Evolutionary conservation across 2,888 invertebrate genomes (phyloP).

Genomic region (Synanthedon formicaeformis): DNA sequence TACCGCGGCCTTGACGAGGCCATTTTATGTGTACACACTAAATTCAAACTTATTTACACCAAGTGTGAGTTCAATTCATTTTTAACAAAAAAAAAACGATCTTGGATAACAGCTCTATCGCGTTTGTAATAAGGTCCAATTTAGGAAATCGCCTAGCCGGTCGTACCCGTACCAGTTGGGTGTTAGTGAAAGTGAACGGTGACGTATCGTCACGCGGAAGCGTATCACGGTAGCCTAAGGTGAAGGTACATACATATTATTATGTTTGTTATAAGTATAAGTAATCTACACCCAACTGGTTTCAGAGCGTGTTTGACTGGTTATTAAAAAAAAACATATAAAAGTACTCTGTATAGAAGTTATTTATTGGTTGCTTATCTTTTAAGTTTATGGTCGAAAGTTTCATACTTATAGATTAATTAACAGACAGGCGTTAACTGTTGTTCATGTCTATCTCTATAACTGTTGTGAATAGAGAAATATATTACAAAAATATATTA

Average conservation of each 20-base stretch:
- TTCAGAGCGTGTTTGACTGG: too few species aligned
- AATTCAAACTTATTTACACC: constrained; percentile 18
- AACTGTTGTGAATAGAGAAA: too few species aligned
- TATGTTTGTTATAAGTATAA: constrained; percentile 32
- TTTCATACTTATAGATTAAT: too few species aligned
- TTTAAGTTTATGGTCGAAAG: too few species aligned
- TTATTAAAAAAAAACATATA: too few species aligned
- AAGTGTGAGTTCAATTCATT: constrained; percentile 2
- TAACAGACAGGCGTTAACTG: too few species aligned
- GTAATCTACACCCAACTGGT: constrained; percentile 8
- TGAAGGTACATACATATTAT: constrained; percentile 27
- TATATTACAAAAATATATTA: too few species aligned
- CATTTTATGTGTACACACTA: constrained; percentile 20
- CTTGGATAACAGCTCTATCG: too few species aligned
- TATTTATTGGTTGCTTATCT: too few species aligned
- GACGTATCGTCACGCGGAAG: constrained; percentile 49
- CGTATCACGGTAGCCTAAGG: constrained; percentile 43
- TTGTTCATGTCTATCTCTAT: too few species aligned
- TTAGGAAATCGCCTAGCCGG: constrained; percentile 18
- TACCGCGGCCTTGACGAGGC: constrained; percentile 56
- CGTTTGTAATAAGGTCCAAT: constrained; percentile 16
- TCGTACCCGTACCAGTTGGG: constrained; percentile 25
- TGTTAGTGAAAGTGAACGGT: constrained; percentile 57
- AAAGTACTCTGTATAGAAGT: too few species aligned
- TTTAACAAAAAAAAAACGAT: too few species aligned